Evolutionary conservation across 2,113 vertebrate genomes (phyloP).

Genomic region (Triplophysa dalaica): DNA sequence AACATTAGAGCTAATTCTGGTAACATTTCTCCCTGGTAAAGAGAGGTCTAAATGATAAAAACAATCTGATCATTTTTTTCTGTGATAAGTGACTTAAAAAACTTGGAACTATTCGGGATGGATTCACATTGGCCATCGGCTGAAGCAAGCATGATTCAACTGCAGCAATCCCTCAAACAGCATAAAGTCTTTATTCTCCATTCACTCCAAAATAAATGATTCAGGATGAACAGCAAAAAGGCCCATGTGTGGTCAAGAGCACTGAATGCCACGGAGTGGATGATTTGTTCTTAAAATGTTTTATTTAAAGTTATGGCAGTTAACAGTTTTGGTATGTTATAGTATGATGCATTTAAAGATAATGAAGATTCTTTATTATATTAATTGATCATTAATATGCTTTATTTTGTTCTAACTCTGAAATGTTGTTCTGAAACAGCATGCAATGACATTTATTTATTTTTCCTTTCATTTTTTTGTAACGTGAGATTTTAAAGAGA

Average conservation of each 20-base stretch:
- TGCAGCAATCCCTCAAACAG: not conserved
- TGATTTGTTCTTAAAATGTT: conserved; percentile 10
- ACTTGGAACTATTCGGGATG: conserved; percentile 20
- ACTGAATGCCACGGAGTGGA: not conserved
- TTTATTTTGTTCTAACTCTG: too few relatives aligned
- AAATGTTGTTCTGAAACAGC: too few relatives aligned
- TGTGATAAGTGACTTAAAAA: not conserved
- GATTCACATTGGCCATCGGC: not conserved
- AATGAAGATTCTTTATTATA: too few relatives aligned
- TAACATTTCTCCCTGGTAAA: conserved; percentile 36
- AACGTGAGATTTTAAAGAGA: conserved; percentile 8
- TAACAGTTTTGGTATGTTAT: not conserved
- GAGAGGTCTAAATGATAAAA: conserved; percentile 31
- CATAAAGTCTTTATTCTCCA: conserved; percentile 16
- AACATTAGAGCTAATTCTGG: conserved; percentile 52
- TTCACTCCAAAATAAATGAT: conserved; percentile 1
- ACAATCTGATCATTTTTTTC: conserved; percentile 37
- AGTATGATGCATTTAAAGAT: too few relatives aligned
- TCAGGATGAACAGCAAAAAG: not conserved
- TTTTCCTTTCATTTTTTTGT: too few relatives aligned
- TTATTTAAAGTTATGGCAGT: not conserved
- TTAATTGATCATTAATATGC: too few relatives aligned
- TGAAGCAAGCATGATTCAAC: not conserved
- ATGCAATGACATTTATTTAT: too few relatives aligned
- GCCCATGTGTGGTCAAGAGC: not conserved